phyloP scores from a whole-genome alignment of 37 sponge, comb jelly and placozoan species.

The Spongilla lacustris region DNA sequence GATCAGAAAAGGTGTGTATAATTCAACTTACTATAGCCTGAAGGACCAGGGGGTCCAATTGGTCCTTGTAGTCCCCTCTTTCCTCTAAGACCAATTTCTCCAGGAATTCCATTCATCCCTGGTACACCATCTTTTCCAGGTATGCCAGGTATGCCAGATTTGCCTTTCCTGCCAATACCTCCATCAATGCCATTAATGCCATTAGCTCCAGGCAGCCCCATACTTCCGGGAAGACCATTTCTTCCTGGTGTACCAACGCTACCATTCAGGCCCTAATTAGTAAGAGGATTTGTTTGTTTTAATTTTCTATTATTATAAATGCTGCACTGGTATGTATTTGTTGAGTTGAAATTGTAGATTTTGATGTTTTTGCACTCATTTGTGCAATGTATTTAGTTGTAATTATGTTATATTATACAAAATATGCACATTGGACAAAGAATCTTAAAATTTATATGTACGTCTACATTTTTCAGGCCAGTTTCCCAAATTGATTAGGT shows the following conservation, averaged over 20 bases:
- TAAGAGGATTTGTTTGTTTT: not conserved
- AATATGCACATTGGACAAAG: too few species aligned
- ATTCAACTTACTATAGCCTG: not conserved
- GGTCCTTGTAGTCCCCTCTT: slow-evolving; percentile 18
- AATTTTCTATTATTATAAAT: too few species aligned
- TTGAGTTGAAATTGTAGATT: too few species aligned
- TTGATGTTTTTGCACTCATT: too few species aligned
- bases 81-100: slow-evolving; percentile 23
- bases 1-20: not conserved
- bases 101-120: slow-evolving; percentile 11
- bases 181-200: slow-evolving; percentile 34
- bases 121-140: slow-evolving; percentile 11
- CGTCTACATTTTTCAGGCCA: too few species aligned
- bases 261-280: not conserved
- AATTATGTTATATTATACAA: too few species aligned
- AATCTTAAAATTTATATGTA: too few species aligned
- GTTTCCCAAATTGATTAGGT: too few species aligned
- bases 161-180: not conserved
- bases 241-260: slow-evolving; percentile 14
- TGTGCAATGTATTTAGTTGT: too few species aligned
- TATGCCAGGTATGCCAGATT: slow-evolving; percentile 4
- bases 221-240: not conserved
- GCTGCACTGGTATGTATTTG: too few species aligned
- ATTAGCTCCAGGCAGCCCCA: slow-evolving; percentile 17
- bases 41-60: not conserved